A percentile compares a stretch with the other conserved stretches of the same genome.
Conservation (phyloP, 2,888 invertebrate species). For the Noctua comes region DNA sequence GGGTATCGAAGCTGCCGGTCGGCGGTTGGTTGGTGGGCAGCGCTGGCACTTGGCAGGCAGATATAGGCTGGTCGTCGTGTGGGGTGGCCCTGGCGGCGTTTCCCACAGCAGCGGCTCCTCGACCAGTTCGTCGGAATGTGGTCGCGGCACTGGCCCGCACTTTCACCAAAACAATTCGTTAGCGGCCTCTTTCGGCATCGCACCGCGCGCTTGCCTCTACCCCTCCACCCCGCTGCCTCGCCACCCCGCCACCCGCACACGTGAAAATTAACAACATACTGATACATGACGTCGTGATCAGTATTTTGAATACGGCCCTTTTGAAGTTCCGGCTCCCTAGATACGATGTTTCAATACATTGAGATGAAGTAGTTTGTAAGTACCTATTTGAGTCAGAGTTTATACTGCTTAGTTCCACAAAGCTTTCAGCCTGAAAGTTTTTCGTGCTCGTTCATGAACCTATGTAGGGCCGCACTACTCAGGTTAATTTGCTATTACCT, state of each 20-base stretch:
- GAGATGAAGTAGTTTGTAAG: constrained; percentile 18
- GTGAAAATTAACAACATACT: constrained; percentile 88
- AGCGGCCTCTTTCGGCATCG: constrained; percentile 89
- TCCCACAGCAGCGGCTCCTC: constrained; percentile 90
- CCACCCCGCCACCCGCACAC: constrained; percentile 83
- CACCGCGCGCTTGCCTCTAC: constrained; percentile 81
- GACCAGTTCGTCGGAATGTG: constrained; percentile 90
- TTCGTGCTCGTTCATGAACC: background rate
- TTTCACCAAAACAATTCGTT: constrained; percentile 91
- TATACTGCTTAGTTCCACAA: background rate
- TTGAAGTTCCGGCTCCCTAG: constrained; percentile 77
- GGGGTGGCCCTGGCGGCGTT: constrained; percentile 88
- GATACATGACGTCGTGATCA: constrained; percentile 83
- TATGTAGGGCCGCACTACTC: background rate
- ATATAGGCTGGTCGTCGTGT: constrained; percentile 84
- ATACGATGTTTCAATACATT: constrained; percentile 53
- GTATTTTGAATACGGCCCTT: constrained; percentile 81
- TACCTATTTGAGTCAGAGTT: background rate
- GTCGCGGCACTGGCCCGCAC: constrained; percentile 90
- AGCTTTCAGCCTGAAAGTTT: constrained; percentile 27
- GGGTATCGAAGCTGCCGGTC: constrained; percentile 34
- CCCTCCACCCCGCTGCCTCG: constrained; percentile 80
- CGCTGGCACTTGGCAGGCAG: constrained; percentile 72
- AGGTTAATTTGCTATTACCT: background rate
- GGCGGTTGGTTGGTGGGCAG: constrained; percentile 65